Evolutionary conservation across 2,888 invertebrate species (phyloP).

Genomic region (Drosophila flavopinicola): DNA sequence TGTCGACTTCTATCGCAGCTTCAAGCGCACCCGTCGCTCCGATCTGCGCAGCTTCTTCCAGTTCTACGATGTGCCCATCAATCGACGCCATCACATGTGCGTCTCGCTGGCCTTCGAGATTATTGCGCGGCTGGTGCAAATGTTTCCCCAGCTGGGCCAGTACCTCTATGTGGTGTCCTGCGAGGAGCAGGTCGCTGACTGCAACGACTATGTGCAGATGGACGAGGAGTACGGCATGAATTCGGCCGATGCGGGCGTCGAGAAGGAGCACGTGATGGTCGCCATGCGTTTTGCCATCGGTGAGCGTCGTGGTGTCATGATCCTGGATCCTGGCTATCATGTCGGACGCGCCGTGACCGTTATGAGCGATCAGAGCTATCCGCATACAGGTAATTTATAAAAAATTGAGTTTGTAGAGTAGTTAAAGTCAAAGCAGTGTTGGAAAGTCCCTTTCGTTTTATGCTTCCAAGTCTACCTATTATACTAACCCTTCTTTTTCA

Average conservation of each 20-base stretch:
- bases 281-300: slow-evolving; percentile 90
- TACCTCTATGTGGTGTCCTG: slow-evolving; percentile 92
- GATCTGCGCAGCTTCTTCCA: slow-evolving; percentile 90
- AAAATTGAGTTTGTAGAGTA: no score
- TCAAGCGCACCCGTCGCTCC: slow-evolving; percentile 87
- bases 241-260: slow-evolving; percentile 85
- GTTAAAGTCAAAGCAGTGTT: no score
- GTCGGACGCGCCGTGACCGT: slow-evolving; percentile 93
- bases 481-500: neutral
- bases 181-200: slow-evolving; percentile 91
- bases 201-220: slow-evolving; percentile 86
- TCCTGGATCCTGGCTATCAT: slow-evolving; percentile 96
- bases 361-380: slow-evolving; percentile 93
- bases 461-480: neutral
- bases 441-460: no score
- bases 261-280: slow-evolving; percentile 95
- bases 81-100: slow-evolving; percentile 92
- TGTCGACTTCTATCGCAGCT: slow-evolving; percentile 88
- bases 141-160: slow-evolving; percentile 88
- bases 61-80: slow-evolving; percentile 91
- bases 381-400: slow-evolving; percentile 91
- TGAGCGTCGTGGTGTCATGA: slow-evolving; percentile 90
- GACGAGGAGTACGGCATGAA: slow-evolving; percentile 85
- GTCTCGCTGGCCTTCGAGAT: slow-evolving; percentile 94
- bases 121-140: slow-evolving; percentile 88